These are phyloP conservation scores for Trimorus sp. DNA, from an alignment of 2,888 invertebrate species.

Conservation along the genomic window DNA sequence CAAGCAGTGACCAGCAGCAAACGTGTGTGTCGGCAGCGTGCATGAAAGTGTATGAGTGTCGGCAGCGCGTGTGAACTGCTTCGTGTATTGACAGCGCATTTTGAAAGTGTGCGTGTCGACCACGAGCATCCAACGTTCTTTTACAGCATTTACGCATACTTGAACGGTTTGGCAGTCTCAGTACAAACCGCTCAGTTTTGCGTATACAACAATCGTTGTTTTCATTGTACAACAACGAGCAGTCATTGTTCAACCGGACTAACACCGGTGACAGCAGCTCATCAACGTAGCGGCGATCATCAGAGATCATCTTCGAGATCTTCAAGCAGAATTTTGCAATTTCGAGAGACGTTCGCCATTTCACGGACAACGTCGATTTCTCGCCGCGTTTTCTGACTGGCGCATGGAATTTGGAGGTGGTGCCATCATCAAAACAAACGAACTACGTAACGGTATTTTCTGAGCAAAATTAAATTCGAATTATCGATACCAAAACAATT, in stretches of 20 bases:
- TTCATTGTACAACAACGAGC: not conserved
- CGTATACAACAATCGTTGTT: constrained; percentile 4
- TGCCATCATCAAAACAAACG: not conserved
- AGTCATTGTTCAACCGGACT: constrained; percentile 2
- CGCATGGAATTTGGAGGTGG: not conserved
- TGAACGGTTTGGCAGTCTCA: constrained; percentile 2
- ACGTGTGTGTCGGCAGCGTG: not conserved
- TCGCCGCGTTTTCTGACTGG: not conserved
- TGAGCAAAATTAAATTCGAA: not conserved
- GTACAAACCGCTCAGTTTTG: not conserved
- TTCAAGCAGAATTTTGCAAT: constrained; percentile 1
- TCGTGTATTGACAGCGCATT: constrained; percentile 3
- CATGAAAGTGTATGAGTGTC: not conserved
- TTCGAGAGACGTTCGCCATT: not conserved
- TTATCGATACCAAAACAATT: not conserved
- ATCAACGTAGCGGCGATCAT: not conserved
- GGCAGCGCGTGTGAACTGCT: not conserved
- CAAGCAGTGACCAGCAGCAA: not conserved
- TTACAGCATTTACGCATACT: constrained; percentile 1
- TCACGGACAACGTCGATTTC: not conserved
- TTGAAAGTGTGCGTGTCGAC: constrained; percentile 4
- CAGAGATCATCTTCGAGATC: not conserved
- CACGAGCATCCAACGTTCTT: constrained; percentile 1
- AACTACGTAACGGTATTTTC: not conserved
- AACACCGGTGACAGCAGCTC: constrained; percentile 4